Conservation (phyloP, 2,888 invertebrate genomes). For the Graphium colonna region DNA sequence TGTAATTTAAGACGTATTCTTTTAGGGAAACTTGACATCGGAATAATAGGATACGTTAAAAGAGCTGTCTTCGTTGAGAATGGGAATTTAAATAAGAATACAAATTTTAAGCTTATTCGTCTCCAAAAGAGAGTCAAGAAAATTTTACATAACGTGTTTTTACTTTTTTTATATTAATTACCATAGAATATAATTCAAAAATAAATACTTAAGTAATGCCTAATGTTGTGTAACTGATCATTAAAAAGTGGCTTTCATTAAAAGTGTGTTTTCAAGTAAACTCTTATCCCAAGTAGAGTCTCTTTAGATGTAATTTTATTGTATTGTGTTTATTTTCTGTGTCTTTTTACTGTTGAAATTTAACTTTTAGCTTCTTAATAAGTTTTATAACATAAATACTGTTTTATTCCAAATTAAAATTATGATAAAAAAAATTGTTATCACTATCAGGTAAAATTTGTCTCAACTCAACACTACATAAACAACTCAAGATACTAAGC, state of each 20-base stretch:
- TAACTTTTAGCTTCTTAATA: no score
- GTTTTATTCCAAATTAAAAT: no score
- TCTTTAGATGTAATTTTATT: neutral
- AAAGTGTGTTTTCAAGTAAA: neutral
- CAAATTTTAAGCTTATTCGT: neutral
- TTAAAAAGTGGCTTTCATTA: neutral
- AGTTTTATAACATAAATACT: no score
- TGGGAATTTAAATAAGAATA: neutral
- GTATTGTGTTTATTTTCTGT: neutral
- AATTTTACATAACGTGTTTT: no score
- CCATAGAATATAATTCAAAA: no score
- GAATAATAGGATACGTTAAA: neutral
- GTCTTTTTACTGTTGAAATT: no score
- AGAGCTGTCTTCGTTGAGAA: conserved; percentile 4
- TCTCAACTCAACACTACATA: neutral
- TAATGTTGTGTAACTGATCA: no score
- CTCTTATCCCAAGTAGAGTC: neutral
- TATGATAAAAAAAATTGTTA: no score
- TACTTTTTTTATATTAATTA: no score
- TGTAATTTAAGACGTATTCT: conserved; percentile 56
- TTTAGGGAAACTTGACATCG: conserved; percentile 28
- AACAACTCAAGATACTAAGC: neutral
- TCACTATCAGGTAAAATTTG: neutral
- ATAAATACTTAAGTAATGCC: no score
- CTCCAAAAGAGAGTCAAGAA: no score